phyloP scores from a whole-genome alignment of 2,888 invertebrate species.

The Diarsia dahlii region DNA sequence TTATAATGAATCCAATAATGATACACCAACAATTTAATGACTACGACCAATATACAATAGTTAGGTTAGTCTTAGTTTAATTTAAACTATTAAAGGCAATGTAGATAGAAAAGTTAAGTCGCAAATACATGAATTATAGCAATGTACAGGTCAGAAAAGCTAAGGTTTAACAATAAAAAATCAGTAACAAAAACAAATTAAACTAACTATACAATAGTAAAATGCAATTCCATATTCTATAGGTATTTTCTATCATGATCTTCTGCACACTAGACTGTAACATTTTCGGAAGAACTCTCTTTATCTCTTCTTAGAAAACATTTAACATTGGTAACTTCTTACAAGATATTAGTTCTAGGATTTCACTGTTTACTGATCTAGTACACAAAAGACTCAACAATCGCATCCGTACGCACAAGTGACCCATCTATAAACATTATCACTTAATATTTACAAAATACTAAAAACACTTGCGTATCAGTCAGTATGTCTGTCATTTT shows the following conservation, averaged over 20 bases:
- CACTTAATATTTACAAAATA: conserved; percentile 87
- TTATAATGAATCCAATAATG: conserved; percentile 56
- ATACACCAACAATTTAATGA: conserved; percentile 61
- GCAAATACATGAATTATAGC: conserved; percentile 77
- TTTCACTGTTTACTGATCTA: conserved; percentile 50
- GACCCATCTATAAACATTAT: conserved; percentile 79
- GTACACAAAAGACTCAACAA: conserved; percentile 67
- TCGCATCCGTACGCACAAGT: conserved; percentile 83
- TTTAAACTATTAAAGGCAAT: conserved; percentile 84
- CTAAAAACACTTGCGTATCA: conserved; percentile 88
- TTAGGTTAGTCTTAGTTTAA: conserved; percentile 74
- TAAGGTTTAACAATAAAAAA: conserved; percentile 68
- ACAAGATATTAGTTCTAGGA: conserved; percentile 16
- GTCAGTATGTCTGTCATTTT: conserved; percentile 81
- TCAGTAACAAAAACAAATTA: conserved; percentile 65
- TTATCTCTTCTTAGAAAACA: conserved; percentile 2
- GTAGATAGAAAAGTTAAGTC: conserved; percentile 82
- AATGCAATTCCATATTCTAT: conserved; percentile 83
- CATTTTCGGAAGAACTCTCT: neutral
- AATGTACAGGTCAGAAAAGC: conserved; percentile 77
- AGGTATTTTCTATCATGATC: conserved; percentile 71
- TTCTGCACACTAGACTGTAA: conserved; percentile 55
- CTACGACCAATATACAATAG: conserved; percentile 73
- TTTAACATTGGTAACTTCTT: conserved; percentile 6
- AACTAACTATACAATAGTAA: conserved; percentile 68